Base-by-base conservation (phyloP, 2,888 invertebrate genomes). In the Eupithecia subumbrata region DNA sequence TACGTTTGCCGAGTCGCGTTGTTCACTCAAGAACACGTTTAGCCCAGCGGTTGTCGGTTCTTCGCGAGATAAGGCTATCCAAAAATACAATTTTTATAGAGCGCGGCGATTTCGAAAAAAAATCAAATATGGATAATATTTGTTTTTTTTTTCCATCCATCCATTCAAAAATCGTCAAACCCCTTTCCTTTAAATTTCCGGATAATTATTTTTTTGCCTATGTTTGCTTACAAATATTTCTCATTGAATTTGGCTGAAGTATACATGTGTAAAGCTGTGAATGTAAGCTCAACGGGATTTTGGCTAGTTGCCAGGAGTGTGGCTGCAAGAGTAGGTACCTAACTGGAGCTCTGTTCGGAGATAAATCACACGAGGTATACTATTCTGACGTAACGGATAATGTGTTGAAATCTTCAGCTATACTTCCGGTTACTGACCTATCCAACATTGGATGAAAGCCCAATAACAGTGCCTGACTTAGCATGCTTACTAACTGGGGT, bases 281-380 rank as follows among this genome's bases (percentile, higher is more conserved):
- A 64, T 34, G 3, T 56, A 34, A 30, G 64, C 18, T 16, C 18
- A 30, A 25, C 16, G 2, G 64, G 64, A 68, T 68, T 64, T 72
- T 77, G 77, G 77, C 72, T 12, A 25, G 37, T 45, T 12, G 74
- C 77, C 77, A 78, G 69, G 43, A 72, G 63, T 70, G 52, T 45
- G 5, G 67, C 48, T 30, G 67, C 37, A 72, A 72, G 74, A 72
- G 69, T 74, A 52, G 48, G 52, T 52, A 52, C 52, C 18, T 74
- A 74, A 69, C 67, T 48, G 25, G 63, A 77, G 64, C 66, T 71
- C 71, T 74, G 72, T 72, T 71, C 72, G 64, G 70, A 67, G 67
- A 77, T 77, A 77, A 72, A 74, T 77, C 74, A 72, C 67, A 8
- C 16, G 72, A 73, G 74, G 74, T 72, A 77, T 73, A 40, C 68